These are phyloP conservation scores for Ivindomyrus marchei DNA, from an alignment of 2,113 vertebrate genomes.

Conservation along the genomic window DNA sequence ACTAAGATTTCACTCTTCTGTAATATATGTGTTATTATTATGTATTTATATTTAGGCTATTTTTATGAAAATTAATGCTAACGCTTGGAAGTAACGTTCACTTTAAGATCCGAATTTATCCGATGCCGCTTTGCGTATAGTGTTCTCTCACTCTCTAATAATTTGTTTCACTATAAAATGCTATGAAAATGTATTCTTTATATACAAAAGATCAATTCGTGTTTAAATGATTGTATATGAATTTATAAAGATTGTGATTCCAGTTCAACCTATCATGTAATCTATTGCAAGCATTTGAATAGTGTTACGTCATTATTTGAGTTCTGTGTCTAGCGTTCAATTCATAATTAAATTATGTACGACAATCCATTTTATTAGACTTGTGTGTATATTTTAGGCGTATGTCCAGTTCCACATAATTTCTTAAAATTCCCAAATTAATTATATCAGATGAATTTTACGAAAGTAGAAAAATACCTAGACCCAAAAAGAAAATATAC, in stretches of 20 bases:
- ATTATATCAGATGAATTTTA: background rate
- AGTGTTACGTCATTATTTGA: background rate
- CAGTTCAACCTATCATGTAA: background rate
- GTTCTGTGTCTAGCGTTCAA: background rate
- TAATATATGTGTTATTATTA: background rate
- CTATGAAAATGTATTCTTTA: background rate
- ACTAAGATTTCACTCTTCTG: background rate
- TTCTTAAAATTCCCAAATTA: background rate
- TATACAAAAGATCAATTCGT: background rate
- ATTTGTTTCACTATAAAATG: background rate
- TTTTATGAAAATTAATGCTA: background rate
- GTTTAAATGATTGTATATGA: background rate
- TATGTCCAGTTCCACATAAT: background rate
- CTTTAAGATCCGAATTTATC: background rate
- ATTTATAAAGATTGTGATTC: background rate
- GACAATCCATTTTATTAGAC: background rate
- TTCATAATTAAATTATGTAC: background rate
- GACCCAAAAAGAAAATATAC: background rate
- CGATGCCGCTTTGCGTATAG: background rate
- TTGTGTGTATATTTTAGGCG: background rate
- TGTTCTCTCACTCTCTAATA: background rate
- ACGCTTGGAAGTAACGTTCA: background rate
- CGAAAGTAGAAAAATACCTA: background rate
- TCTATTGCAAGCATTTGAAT: background rate
- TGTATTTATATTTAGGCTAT: background rate